Percentiles rank a stretch among this genome's conserved stretches.
These are phyloP conservation scores for Trichosurus vulpecula DNA, from an alignment of 2,797 vertebrate genomes.

Conservation along the genomic window DNA sequence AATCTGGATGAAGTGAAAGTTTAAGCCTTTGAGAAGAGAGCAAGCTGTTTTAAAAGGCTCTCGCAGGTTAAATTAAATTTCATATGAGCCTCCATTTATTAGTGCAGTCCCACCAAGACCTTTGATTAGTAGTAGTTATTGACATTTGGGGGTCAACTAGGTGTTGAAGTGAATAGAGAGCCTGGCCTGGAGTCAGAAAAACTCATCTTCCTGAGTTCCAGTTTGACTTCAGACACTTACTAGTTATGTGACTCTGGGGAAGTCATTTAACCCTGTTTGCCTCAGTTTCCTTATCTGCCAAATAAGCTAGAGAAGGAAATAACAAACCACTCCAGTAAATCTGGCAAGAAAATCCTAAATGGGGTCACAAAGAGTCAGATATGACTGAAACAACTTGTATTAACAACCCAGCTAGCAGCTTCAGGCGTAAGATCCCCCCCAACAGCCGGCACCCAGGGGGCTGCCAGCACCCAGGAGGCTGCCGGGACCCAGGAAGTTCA, in stretches of 20 bases:
- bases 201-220: neutral
- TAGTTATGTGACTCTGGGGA: neutral
- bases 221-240: neutral
- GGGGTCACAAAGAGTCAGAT: neutral
- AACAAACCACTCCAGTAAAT: neutral
- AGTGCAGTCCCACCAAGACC: neutral
- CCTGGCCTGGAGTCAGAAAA: neutral
- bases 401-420: too few relatives aligned
- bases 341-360: neutral
- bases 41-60: neutral
- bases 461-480: too few relatives aligned
- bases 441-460: too few relatives aligned
- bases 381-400: neutral
- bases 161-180: neutral
- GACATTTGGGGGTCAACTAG: neutral
- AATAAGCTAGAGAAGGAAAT: neutral
- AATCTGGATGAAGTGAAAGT: neutral
- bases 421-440: too few relatives aligned
- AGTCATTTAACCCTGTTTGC: neutral
- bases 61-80: neutral
- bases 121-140: neutral
- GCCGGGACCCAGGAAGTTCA: too few relatives aligned
- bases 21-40: neutral
- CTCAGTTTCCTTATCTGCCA: neutral
- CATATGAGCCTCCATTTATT: neutral